Evolutionary conservation across 2,113 vertebrate species (phyloP), one percentile per base, ranked within the genome.

Genomic region (Calyptommatus sinebrachiatus): DNA sequence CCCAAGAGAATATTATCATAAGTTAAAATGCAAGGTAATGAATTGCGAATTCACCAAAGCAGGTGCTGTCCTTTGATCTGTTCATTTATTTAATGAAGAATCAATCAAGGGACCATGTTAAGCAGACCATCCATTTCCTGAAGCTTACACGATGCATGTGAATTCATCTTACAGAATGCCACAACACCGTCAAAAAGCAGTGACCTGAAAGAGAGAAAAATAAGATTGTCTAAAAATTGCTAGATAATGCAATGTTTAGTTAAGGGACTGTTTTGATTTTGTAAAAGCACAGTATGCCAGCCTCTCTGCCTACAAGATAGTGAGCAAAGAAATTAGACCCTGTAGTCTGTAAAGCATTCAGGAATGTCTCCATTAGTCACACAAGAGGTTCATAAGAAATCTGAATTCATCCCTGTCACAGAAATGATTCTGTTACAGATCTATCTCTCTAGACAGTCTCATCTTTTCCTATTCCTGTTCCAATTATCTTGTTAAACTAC

Each of bases 261-360:
- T 76, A 83, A 61, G 4, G 16, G 16, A 57, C 18, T 57, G 12
- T 57, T 57, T 57, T 57, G 53, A 18, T 57, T 57, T 57, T 18
- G 73, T 2, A 29, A 84, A 86, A 82, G 78, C 78, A 83, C 22
- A 22, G 21, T 69, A 41, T 57, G 29, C 28, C 63, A 50, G 35
- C 28, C 10, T 84, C 50, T 77, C 21, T 83, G 68, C 22, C 82
- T 83, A 66, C 12, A 69, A 70, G 86, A 50, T 82, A 45, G 45
- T 22, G 79, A 88, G 88, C 80, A 80, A 72, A 88, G 50, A 76
- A 88, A 91, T 83, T 31, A 87, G 4, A 50, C 79, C n/a, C 18
- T 45, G 85, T 85, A 79, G 41, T 84, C 0, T 76, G 84, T 84
- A 82, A 73, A 86, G 81, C 85, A 85, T 75, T 83, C 29, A 35